Evolutionary conservation across 2,888 invertebrate species (phyloP), one percentile per base, ranked within the genome.

Genomic region (Pyrrhia umbra): DNA sequence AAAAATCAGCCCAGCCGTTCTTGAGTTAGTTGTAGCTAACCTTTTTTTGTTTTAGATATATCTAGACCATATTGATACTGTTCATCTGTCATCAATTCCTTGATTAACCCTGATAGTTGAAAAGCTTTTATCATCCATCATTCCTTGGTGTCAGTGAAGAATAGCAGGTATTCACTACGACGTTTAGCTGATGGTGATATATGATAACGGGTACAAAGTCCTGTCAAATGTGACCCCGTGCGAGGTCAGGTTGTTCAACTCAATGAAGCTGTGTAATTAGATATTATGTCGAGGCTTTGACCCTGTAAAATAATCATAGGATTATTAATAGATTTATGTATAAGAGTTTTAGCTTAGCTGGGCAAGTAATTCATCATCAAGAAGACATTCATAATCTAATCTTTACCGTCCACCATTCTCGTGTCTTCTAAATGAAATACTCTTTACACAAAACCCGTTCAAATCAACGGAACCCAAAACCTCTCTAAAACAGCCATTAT

Each of bases 401-500:
- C 34, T n/a, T 5, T 3, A 34, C 30, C 30, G 5, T 30, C 0
- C 13, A 30, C 34, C 13, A n/a, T n/a, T 34, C 4, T n/a, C n/a
- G n/a, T n/a, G 5, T 34, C 13, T 34, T 13, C 0, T 5, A n/a
- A n/a, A n/a, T 16, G 6, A 40, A 15, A 20, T 6, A n/a, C 46
- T 13, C 23, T 43, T 23, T 40, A 8, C 21, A 20, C 10, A 6
- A 37, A 23, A 59, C 13, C 8, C 13, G 13, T 45, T 49, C n/a
- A 16, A 30, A 18, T 25, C 9, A 43, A 65, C 49, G 56, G 61
- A 68, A 63, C 57, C 59, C 49, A 40, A 59, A 56, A 42, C 37
- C 18, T 46, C 13, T 27, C 43, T 30, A 6, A 63, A 64, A n/a
- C 40, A 55, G 39, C 58, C 49, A 64, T 66, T 77, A 34, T n/a